Evolutionary conservation across 2,113 vertebrate genomes (phyloP), one percentile per base, ranked within the genome.

Genomic region (Gymnobelideus leadbeateri): DNA sequence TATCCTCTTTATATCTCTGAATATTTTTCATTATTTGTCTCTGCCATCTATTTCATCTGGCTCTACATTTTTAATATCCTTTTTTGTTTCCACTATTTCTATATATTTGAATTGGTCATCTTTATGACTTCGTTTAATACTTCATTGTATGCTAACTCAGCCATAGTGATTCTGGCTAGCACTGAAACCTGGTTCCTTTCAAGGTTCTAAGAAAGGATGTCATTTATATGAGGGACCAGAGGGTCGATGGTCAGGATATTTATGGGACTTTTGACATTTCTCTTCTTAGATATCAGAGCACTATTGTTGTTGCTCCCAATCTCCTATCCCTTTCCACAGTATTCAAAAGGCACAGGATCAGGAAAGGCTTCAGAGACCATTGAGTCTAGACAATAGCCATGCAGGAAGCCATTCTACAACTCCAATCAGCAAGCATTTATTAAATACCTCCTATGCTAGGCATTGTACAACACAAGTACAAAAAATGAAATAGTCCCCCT

Each of bases 11-110:
- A 95, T 97, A 94, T 95, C 16, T 96, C 94, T 96, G 92, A 91
- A 46, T 96, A 43, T 89, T 97, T 97, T 96, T 95, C 95, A 94
- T 95, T 49, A 96, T 95, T 97, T 92, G 93, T 95, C 84, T 96
- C 94, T 91, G 77, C 96, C 95, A 95, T 95, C 93, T 92, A 51
- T 95, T 97, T 95, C 89, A 93, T 96, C 0, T 53, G 23, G 53
- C 25, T 93, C 94, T 97, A 95, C 28, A 95, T 96, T 97, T 98
- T 96, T 97, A 98, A 97, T 97, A 51, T 95, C 93, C 55, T 89
- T 97, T 77, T 96, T 96, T 93, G 61, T 95, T 89, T 95, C 95
- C 54, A 53, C 92, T 3, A 84, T 95, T 11, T 90, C 19, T 25
- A 0, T 0, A 3, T 11, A 28, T 94, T 97, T 24, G 92, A 46